Evolutionary conservation across 2,797 vertebrate species (phyloP).

Genomic region (Enteromius fasciolatus): DNA sequence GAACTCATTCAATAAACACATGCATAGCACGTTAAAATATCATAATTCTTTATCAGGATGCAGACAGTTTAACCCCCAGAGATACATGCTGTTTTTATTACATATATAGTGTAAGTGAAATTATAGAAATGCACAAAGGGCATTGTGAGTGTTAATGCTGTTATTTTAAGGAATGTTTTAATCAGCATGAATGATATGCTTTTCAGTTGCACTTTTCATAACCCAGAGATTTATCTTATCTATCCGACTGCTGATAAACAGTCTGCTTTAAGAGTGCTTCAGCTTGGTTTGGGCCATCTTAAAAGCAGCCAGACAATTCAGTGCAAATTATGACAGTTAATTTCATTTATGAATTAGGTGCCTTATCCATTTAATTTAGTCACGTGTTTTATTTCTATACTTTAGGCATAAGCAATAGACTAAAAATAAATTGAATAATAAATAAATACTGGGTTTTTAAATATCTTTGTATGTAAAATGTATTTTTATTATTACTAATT

Average conservation of each 20-base stretch:
- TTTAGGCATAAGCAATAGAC: neutral
- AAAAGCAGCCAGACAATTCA: neutral
- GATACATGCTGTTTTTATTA: neutral
- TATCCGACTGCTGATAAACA: neutral
- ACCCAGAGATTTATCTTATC: constrained; percentile 7
- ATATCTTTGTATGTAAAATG: neutral
- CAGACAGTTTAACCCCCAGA: neutral
- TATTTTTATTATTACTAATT: neutral
- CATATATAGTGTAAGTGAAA: neutral
- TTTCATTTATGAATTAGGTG: neutral
- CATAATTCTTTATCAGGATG: neutral
- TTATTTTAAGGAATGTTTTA: constrained; percentile 2
- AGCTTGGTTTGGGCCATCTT: neutral
- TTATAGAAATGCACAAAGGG: neutral
- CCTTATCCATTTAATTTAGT: neutral
- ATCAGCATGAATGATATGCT: neutral
- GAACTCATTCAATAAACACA: neutral
- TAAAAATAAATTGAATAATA: constrained; percentile 11
- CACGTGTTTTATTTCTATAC: neutral
- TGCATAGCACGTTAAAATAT: neutral
- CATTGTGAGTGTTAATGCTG: neutral
- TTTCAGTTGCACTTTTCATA: constrained; percentile 12
- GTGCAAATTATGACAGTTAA: neutral
- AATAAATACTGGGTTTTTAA: neutral
- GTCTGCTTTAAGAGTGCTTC: neutral